Evolutionary conservation across 2,888 invertebrate genomes (phyloP).

Genomic region (Graphium colonna): DNA sequence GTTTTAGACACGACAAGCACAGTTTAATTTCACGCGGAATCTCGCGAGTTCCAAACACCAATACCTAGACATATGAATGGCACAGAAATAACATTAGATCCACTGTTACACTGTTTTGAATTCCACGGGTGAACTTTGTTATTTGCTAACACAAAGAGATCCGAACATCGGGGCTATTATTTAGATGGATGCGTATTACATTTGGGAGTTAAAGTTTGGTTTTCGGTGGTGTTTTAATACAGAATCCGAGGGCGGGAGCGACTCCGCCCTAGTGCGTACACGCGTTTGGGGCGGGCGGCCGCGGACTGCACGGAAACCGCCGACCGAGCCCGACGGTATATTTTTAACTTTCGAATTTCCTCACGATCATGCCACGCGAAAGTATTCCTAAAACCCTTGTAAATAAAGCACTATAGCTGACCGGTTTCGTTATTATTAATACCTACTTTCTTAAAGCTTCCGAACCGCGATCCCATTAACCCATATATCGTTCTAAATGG

Average conservation of each 20-base stretch:
- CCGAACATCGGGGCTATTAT: background rate
- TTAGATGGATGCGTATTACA: background rate
- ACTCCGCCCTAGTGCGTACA: constrained; percentile 58
- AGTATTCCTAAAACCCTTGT: constrained; percentile 13
- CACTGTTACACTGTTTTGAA: constrained; percentile 22
- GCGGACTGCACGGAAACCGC: constrained; percentile 55
- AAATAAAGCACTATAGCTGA: constrained; percentile 23
- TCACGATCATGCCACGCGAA: constrained; percentile 29
- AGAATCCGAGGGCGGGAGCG: constrained; percentile 4
- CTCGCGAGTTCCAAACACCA: constrained; percentile 6
- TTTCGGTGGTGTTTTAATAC: constrained; percentile 3
- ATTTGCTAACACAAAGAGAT: background rate
- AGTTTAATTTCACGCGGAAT: constrained; percentile 9
- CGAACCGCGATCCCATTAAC: constrained; percentile 64
- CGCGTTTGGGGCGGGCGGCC: constrained; percentile 65
- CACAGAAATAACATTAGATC: constrained; percentile 19
- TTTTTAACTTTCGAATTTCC: constrained; percentile 64
- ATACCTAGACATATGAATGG: constrained; percentile 20
- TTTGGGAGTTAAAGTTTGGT: background rate
- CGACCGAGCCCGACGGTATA: constrained; percentile 63
- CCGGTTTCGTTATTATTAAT: constrained; percentile 33
- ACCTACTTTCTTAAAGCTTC: constrained; percentile 57
- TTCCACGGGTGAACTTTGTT: constrained; percentile 4
- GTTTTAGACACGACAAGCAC: constrained; percentile 17
- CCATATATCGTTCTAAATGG: constrained; percentile 57